Evolutionary conservation across 2,888 invertebrate species (phyloP).

Genomic region (Calliscelio sp.): DNA sequence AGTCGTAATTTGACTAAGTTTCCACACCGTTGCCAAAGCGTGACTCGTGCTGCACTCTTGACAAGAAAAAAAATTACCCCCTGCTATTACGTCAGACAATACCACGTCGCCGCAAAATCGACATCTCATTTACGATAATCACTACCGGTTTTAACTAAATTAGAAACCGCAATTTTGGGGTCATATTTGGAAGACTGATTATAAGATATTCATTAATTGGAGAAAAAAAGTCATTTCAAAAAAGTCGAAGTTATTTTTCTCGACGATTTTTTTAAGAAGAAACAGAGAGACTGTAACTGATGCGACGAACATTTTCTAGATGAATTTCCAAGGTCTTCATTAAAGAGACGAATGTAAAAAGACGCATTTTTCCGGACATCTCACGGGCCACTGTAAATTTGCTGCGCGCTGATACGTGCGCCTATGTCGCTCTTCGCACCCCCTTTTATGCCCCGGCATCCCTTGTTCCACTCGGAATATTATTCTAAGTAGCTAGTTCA

Average conservation of each 20-base stretch:
- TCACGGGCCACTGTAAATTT: slow-evolving; percentile 49
- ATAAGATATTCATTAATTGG: too few relatives aligned
- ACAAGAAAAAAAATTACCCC: neutral
- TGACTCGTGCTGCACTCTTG: slow-evolving; percentile 35
- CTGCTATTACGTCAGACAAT: slow-evolving; percentile 34
- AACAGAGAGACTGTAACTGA: slow-evolving; percentile 33
- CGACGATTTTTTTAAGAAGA: slow-evolving; percentile 11
- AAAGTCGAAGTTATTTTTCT: neutral
- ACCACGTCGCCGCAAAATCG: slow-evolving; percentile 2
- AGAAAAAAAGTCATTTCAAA: too few relatives aligned
- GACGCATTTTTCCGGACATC: slow-evolving; percentile 44
- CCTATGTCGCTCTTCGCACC: slow-evolving; percentile 10
- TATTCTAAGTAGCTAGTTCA: slow-evolving; percentile 54
- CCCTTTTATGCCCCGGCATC: slow-evolving; percentile 40
- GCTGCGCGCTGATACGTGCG: slow-evolving; percentile 34
- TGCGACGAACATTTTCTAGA: slow-evolving; percentile 56
- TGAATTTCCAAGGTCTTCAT: slow-evolving; percentile 67
- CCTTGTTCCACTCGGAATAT: slow-evolving; percentile 45
- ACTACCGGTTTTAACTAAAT: neutral
- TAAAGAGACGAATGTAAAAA: slow-evolving; percentile 58
- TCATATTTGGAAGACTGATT: too few relatives aligned
- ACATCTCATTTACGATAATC: neutral
- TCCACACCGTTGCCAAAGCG: slow-evolving; percentile 36
- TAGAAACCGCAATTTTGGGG: too few relatives aligned
- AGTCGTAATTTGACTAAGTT: slow-evolving; percentile 53